These are phyloP conservation scores for Nebria ingens DNA, from an alignment of 1,140 invertebrate genomes.

Conservation along the genomic window DNA sequence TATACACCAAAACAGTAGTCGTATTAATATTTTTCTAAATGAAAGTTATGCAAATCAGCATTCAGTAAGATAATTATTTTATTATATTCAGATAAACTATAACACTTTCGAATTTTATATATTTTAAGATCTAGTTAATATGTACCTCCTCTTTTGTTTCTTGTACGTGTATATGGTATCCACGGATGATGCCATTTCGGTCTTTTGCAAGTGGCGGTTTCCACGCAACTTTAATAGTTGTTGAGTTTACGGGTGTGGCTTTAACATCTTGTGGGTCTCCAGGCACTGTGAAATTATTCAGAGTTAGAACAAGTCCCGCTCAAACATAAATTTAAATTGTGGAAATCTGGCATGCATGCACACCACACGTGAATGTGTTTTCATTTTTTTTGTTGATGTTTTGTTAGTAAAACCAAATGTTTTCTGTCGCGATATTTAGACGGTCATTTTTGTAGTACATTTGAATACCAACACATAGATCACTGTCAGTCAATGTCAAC, in stretches of 20 bases:
- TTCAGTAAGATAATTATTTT: no score
- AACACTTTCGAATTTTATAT: no score
- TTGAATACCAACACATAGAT: constrained; percentile 41
- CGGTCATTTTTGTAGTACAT: constrained; percentile 23
- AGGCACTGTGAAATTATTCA: constrained; percentile 64
- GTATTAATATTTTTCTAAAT: no score
- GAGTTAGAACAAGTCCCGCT: not conserved
- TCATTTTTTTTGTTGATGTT: constrained; percentile 16
- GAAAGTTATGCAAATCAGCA: no score
- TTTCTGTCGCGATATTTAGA: not conserved
- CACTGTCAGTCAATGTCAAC: constrained; percentile 23
- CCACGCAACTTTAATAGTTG: constrained; percentile 85
- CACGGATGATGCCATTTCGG: constrained; percentile 90
- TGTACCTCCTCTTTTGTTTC: constrained; percentile 75
- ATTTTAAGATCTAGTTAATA: no score
- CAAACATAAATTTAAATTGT: constrained; percentile 4
- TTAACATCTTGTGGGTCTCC: constrained; percentile 88
- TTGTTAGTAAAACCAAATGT: not conserved
- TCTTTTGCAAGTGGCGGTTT: constrained; percentile 80
- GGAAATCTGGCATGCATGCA: constrained; percentile 27
- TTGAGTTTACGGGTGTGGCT: constrained; percentile 81
- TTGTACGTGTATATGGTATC: constrained; percentile 92
- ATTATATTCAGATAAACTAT: no score
- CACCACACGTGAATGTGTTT: constrained; percentile 22
- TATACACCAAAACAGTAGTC: no score